Evolutionary conservation across 2,797 vertebrate genomes (phyloP), one percentile per base, ranked within the genome.

Genomic region (Micrastur ruficollis): DNA sequence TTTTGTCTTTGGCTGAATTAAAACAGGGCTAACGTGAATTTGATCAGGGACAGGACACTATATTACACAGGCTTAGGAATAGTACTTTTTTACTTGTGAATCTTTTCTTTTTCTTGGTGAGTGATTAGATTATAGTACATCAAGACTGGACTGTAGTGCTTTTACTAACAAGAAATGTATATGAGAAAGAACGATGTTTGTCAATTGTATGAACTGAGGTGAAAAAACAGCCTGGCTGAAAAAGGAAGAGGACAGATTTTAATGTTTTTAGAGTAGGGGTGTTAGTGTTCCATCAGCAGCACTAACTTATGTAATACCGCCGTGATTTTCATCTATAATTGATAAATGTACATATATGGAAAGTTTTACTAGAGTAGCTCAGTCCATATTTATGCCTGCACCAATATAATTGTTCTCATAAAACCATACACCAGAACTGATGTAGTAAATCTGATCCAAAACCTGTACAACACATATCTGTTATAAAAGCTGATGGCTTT

Each of bases 381-480:
- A 68, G 17, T 65, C 12, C 38, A 4, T 72, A 63, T 75, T 86
- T 63, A 53, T 47, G 44, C 44, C 40, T 34, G 8, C 32, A 87
- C 22, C 32, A 65, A 23, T 27, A 36, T 52, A 5, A 61, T 16
- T 49, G 52, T 36, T 81, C 44, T 68, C 53, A 71, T 36, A 71
- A 89, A 91, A 59, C 20, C 18, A 61, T 26, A 44, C 11, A 68
- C 9, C 19, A 70, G 26, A 66, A 62, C 11, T 19, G 66, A 81
- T 11, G 7, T 2, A 42, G 42, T 9, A 42, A 86, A 31, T 56
- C 66, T 40, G 17, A 83, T 49, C 18, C 40, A 42, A 89, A 88
- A 38, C 11, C 32, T 50, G 55, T 34, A n/a, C 3, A 52, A 8
- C 12, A n/a, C 0, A 0, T 19, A 23, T 6, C 46, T 49, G 50